These are phyloP conservation scores for Drosophila erecta DNA, from an alignment of 1,140 invertebrate species.

Conservation along the genomic window DNA sequence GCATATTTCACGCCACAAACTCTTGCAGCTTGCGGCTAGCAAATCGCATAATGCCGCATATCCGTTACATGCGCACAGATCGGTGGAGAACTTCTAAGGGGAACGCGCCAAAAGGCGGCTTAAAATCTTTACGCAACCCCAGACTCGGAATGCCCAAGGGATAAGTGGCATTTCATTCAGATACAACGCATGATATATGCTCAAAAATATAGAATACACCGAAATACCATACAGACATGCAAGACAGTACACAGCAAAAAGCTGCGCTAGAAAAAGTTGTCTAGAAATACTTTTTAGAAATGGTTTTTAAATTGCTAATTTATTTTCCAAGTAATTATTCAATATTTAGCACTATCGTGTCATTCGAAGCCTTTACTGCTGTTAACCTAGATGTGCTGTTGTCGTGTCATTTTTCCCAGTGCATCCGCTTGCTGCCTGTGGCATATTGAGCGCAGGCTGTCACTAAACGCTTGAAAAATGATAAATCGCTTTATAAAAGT, in stretches of 20 bases:
- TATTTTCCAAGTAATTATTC: too few relatives aligned
- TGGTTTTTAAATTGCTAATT: too few relatives aligned
- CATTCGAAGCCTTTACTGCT: background rate
- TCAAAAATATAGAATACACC: slow-evolving; percentile 47
- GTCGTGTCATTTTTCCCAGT: background rate
- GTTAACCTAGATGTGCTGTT: background rate
- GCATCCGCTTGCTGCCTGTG: slow-evolving; percentile 34
- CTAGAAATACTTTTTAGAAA: background rate
- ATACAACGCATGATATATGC: slow-evolving; percentile 59
- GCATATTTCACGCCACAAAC: slow-evolving; percentile 19
- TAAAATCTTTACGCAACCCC: slow-evolving; percentile 71
- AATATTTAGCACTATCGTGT: too few relatives aligned
- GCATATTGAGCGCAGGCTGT: slow-evolving; percentile 72
- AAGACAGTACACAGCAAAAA: slow-evolving; percentile 10
- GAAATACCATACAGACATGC: slow-evolving; percentile 37
- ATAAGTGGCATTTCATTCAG: slow-evolving; percentile 81
- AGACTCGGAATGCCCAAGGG: slow-evolving; percentile 51
- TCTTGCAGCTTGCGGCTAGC: slow-evolving; percentile 14
- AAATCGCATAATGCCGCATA: slow-evolving; percentile 67
- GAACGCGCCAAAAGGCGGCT: slow-evolving; percentile 68
- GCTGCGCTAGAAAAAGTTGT: background rate
- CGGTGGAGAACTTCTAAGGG: slow-evolving; percentile 43
- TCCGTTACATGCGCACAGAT: slow-evolving; percentile 58
- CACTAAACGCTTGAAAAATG: slow-evolving; percentile 79
- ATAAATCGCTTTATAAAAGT: slow-evolving; percentile 84